phyloP scores from a whole-genome alignment of 1,140 invertebrate species.

The Zaprionus lachaisei region DNA sequence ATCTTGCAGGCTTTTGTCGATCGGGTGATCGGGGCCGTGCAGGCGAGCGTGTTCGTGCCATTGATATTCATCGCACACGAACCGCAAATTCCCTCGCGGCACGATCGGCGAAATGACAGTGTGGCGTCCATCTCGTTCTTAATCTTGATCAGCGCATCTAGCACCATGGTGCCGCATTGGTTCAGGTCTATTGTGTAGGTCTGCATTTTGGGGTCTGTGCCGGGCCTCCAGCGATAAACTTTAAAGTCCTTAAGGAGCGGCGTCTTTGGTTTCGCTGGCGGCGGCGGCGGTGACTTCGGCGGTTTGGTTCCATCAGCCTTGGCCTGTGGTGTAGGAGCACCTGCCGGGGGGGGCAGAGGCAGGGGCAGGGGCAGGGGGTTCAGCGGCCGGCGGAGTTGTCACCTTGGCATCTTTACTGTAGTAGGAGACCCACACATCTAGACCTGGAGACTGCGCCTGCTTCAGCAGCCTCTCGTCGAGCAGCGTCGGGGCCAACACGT shows the following conservation, averaged over 20 bases:
- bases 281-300: neutral
- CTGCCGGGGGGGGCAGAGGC: neutral
- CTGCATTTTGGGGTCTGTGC: constrained; percentile 94
- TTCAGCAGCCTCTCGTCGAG: neutral
- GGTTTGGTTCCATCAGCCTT: neutral
- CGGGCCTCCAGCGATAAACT: constrained; percentile 95
- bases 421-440: neutral
- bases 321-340: neutral
- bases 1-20: constrained; percentile 67
- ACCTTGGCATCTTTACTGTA: neutral
- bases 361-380: too few relatives aligned
- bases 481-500: neutral
- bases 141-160: constrained; percentile 98
- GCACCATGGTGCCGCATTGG: constrained; percentile 97
- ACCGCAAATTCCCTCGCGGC: constrained; percentile 98
- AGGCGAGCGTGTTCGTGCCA: constrained; percentile 97
- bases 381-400: neutral
- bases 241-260: constrained; percentile 90
- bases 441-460: neutral
- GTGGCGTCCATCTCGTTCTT: constrained; percentile 99
- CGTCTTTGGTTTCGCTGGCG: neutral
- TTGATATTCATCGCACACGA: constrained; percentile 99
- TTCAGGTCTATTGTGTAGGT: constrained; percentile 97
- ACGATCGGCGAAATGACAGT: constrained; percentile 97
- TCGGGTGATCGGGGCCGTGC: constrained; percentile 81